These are phyloP conservation scores for Pseudococcus jackbeardsleyi DNA, from an alignment of 2,888 invertebrate genomes.

Conservation along the genomic window DNA sequence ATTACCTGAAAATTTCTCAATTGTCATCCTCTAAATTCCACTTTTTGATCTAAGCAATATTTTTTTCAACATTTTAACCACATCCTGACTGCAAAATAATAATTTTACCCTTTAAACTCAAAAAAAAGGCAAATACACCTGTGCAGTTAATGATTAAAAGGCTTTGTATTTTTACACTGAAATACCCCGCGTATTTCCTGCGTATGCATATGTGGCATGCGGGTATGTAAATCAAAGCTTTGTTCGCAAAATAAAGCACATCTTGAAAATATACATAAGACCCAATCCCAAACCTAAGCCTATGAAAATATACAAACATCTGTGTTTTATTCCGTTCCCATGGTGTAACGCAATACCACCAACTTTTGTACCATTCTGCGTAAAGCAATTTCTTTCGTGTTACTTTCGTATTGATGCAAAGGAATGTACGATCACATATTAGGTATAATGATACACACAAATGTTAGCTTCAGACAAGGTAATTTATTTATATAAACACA, in stretches of 20 bases:
- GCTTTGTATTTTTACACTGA: too few relatives aligned
- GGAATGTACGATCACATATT: constrained; percentile 37
- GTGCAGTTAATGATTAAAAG: too few relatives aligned
- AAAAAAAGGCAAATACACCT: too few relatives aligned
- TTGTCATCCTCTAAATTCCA: too few relatives aligned
- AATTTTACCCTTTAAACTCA: too few relatives aligned
- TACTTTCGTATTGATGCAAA: constrained; percentile 5
- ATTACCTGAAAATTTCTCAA: too few relatives aligned
- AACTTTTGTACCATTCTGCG: constrained; percentile 62
- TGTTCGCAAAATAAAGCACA: not conserved
- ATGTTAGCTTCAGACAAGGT: constrained; percentile 46
- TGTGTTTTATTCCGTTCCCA: constrained; percentile 59
- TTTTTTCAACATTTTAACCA: too few relatives aligned
- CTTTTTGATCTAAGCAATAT: too few relatives aligned
- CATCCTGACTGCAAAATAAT: too few relatives aligned
- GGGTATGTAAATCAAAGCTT: not conserved
- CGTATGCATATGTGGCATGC: not conserved
- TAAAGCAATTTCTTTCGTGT: constrained; percentile 53
- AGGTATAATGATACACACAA: constrained; percentile 23
- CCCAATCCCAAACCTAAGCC: not conserved
- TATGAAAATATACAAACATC: not conserved
- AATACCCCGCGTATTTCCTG: too few relatives aligned
- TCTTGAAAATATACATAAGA: not conserved
- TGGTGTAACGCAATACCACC: constrained; percentile 47
- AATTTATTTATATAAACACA: not conserved